phyloP scores from a whole-genome alignment of 1,140 invertebrate species.

The Yoshiicerus persimilis region DNA sequence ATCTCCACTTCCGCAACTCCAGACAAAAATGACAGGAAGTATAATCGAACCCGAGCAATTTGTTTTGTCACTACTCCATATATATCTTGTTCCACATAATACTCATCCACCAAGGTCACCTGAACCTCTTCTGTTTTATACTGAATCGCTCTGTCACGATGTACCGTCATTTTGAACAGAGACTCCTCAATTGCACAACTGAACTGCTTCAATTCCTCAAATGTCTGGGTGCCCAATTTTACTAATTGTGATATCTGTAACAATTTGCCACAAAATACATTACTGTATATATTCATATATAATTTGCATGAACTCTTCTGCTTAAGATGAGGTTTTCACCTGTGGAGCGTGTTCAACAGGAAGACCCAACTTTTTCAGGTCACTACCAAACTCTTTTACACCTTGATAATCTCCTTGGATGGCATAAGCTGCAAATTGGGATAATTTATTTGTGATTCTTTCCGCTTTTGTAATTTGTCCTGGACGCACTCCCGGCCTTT shows the following conservation, averaged over 20 bases:
- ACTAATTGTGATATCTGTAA: slow-evolving; percentile 87
- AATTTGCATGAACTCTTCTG: not conserved
- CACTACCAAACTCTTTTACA: slow-evolving; percentile 87
- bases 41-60: slow-evolving; percentile 71
- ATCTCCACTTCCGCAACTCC: slow-evolving; percentile 68
- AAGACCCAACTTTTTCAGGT: slow-evolving; percentile 87
- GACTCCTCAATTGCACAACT: slow-evolving; percentile 85
- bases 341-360: slow-evolving; percentile 97
- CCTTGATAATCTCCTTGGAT: slow-evolving; percentile 90
- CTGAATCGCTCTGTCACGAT: slow-evolving; percentile 83
- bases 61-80: slow-evolving; percentile 84
- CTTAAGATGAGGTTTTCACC: slow-evolving; percentile 54
- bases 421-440: slow-evolving; percentile 91
- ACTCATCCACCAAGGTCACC: slow-evolving; percentile 93
- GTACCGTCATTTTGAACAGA: slow-evolving; percentile 77
- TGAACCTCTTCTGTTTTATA: slow-evolving; percentile 99
- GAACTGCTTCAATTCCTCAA: slow-evolving; percentile 89
- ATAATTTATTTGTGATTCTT: slow-evolving; percentile 83
- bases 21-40: slow-evolving; percentile 48
- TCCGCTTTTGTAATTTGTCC: slow-evolving; percentile 94
- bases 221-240: slow-evolving; percentile 88
- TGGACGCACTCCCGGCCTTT: slow-evolving; percentile 91
- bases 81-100: slow-evolving; percentile 88
- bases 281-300: not conserved
- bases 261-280: slow-evolving; percentile 31